Base-by-base conservation (phyloP, 2,113 vertebrate genomes). In the Reinhardtius hippoglossoides region DNA sequence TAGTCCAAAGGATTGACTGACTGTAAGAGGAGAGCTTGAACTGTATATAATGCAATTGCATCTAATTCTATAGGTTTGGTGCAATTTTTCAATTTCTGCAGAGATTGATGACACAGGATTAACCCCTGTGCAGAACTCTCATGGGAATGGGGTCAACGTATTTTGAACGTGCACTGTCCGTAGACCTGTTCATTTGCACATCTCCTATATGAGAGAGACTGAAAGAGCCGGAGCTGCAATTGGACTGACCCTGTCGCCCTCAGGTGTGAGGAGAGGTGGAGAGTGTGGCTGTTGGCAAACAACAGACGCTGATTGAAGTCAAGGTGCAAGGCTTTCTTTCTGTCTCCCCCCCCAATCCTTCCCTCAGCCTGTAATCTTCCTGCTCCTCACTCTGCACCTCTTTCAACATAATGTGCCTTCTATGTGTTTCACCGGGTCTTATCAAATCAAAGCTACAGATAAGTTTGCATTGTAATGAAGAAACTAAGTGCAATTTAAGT, bases 221-320 rank as follows among this genome's bases (percentile, higher is more conserved):
- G 63, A 78, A 77, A 76, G 60, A 66, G 54, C 20, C 42, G 2
- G 31, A 64, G 59, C 82, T 56, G 56, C 75, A 72, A 87, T 78
- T 88, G 86, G 79, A 87, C 76, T 73, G 84, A 89, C 76, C 76
- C 69, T 7, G 35, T 66, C 1, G 18, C 70, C 80, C 78, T 80
- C 20, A 13, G 26, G 68, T 73, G 67, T 65, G 67, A 67, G 62
- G 50, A 27, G 74, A 73, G 65, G 65, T 60, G 67, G 80, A 73
- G 71, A 74, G 72, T 56, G 77, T 69, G 55, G 60, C 77, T 72
- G 69, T 68, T 76, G 77, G 66, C 80, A 90, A 88, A 87, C 86
- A 88, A 82, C 73, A 79, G 56, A 13, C 40, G 27, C 82, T 88
- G 86, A 92, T 87, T 89, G 87, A 81, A 87, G 80, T 88, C 82